phyloP scores from a whole-genome alignment of 2,797 vertebrate species.

The Percopsis omiscomaycus region DNA sequence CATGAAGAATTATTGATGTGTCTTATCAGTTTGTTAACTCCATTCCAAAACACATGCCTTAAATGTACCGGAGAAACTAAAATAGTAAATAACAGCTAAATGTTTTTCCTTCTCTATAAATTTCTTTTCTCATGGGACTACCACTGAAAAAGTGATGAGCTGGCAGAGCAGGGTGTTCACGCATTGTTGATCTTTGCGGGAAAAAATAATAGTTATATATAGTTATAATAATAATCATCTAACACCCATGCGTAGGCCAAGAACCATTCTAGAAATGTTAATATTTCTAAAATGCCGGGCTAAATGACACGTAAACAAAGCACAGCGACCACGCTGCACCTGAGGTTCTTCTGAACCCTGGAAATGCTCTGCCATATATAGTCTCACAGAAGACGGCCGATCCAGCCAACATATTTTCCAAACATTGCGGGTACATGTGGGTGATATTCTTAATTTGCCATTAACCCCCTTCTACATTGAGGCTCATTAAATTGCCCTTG shows the following conservation, averaged over 20 bases:
- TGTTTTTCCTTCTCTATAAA: slow-evolving; percentile 48
- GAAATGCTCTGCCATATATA: slow-evolving; percentile 20
- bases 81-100: slow-evolving; percentile 50
- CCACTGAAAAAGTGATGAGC: slow-evolving; percentile 53
- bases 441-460: slow-evolving; percentile 27
- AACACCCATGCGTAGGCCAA: slow-evolving; percentile 57
- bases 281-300: slow-evolving; percentile 27
- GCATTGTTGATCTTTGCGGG: slow-evolving; percentile 67
- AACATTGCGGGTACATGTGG: slow-evolving; percentile 23
- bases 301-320: slow-evolving; percentile 66
- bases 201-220: slow-evolving; percentile 68
- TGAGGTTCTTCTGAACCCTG: slow-evolving; percentile 18
- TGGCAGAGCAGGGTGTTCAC: slow-evolving; percentile 62
- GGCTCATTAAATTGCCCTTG: slow-evolving; percentile 22
- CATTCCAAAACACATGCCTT: slow-evolving; percentile 28
- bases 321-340: slow-evolving; percentile 33
- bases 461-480: slow-evolving; percentile 28
- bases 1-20: not conserved
- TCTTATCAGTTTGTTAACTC: slow-evolving; percentile 54
- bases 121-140: slow-evolving; percentile 58
- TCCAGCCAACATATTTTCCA: slow-evolving; percentile 29
- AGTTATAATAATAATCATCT: slow-evolving; percentile 58
- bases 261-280: slow-evolving; percentile 67
- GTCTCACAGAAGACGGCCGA: slow-evolving; percentile 23
- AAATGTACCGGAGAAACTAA: slow-evolving; percentile 59